Percentiles rank a stretch among this genome's conserved stretches.
Evolutionary conservation across 2,888 invertebrate genomes (phyloP).

Genomic region (Drosophila subsilvestris): DNA sequence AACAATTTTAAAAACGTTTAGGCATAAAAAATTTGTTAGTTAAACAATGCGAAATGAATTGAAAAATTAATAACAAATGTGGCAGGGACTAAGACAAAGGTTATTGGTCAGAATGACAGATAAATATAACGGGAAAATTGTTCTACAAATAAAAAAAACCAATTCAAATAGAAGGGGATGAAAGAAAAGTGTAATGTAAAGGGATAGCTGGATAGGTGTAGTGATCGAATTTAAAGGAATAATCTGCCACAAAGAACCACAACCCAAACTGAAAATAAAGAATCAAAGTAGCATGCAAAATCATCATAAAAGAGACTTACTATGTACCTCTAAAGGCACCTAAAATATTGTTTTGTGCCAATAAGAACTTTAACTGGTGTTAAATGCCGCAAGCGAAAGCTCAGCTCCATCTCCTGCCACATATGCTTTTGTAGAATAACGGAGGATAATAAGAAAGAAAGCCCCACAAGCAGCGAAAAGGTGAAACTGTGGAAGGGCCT

Average conservation of each 20-base stretch:
- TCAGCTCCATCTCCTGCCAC: background rate
- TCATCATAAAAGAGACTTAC: too few relatives aligned
- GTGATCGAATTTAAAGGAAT: too few relatives aligned
- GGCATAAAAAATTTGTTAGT: slow-evolving; percentile 8
- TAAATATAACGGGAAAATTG: background rate
- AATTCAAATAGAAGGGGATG: too few relatives aligned
- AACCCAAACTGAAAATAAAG: too few relatives aligned
- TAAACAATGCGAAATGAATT: slow-evolving; percentile 31
- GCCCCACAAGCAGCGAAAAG: background rate
- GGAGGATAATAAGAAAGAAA: background rate
- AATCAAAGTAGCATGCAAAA: background rate
- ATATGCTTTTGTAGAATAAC: background rate
- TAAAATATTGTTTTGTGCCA: background rate
- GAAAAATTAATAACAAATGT: slow-evolving; percentile 36
- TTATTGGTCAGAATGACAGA: slow-evolving; percentile 1
- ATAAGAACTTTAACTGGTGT: background rate
- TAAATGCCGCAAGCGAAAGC: background rate
- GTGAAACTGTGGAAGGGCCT: slow-evolving; percentile 33
- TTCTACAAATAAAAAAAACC: too few relatives aligned
- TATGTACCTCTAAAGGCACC: background rate
- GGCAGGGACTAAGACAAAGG: background rate
- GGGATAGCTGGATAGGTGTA: too few relatives aligned
- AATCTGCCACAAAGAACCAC: too few relatives aligned
- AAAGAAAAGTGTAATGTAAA: too few relatives aligned
- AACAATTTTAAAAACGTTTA: slow-evolving; percentile 28